Evolutionary conservation across 2,888 invertebrate genomes (phyloP).

Genomic region (Galerucella calmariensis): DNA sequence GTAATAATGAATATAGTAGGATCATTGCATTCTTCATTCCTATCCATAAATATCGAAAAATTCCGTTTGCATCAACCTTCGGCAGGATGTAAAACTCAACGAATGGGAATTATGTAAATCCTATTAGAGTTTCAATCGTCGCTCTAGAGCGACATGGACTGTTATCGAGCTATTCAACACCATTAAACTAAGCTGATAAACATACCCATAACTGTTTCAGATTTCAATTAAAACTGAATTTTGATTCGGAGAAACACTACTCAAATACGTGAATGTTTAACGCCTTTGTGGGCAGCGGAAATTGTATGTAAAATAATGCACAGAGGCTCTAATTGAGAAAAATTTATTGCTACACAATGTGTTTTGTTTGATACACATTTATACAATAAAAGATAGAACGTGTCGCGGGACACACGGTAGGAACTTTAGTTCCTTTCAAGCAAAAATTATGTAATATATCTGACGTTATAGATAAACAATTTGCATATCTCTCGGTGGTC

Average conservation of each 20-base stretch:
- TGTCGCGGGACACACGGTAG: no score
- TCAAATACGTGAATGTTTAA: slow-evolving; percentile 15
- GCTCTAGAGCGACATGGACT: slow-evolving; percentile 3
- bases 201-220: slow-evolving; percentile 41
- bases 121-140: slow-evolving; percentile 29
- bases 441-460: no score
- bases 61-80: slow-evolving; percentile 17
- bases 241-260: slow-evolving; percentile 18
- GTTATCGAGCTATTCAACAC: slow-evolving; percentile 37
- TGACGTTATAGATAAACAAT: no score
- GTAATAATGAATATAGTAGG: not conserved
- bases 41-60: not conserved
- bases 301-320: no score
- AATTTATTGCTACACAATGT: no score
- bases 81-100: slow-evolving; percentile 27
- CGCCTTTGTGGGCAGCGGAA: no score
- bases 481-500: no score
- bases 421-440: no score
- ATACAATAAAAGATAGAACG: no score
- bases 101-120: slow-evolving; percentile 42
- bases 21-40: not conserved
- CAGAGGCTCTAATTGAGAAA: no score
- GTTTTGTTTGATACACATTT: no score
- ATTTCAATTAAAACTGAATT: slow-evolving; percentile 40
- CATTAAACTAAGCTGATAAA: slow-evolving; percentile 42